Evolutionary conservation across 2,113 vertebrate genomes (phyloP), one percentile per base, ranked within the genome.

Genomic region (Myotis davidii): DNA sequence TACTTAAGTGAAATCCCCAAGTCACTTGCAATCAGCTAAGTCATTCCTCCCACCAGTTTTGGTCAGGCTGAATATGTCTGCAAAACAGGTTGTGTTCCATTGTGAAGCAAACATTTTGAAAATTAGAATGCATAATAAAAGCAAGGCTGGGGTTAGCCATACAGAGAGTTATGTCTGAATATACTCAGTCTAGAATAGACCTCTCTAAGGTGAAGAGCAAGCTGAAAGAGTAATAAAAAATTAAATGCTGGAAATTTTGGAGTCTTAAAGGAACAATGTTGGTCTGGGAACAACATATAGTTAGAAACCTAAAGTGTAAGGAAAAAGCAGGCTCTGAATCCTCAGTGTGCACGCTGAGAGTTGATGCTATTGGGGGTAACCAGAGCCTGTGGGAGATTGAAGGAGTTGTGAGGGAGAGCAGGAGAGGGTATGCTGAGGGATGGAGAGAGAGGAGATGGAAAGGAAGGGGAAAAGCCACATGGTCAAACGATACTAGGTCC

Each of bases 31-130:
- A 52, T 74, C 64, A 67, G n/a, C 54, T 84, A 65, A 94, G 78
- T 14, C 27, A 27, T 91, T 83, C 29, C 56, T 50, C 34, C 42
- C 39, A 13, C 65, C 84, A 73, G 0, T 88, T 92, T 87, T 90
- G 79, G 70, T 94, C 39, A 69, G 74, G 88, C 77, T 82, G 54
- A 85, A 25, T 77, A 77, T 29, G 10, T 92, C 76, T 69, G 39
- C 48, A 50, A 81, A 91, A 94, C 48, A 94, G 37, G 14, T 72
- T 87, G 34, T 87, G 69, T 37, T 93, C 65, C 20, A n/a, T 11
- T 37, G 59, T 91, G 82, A 95, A 90, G 48, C 34, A 93, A 86
- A 95, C 27, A 12, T 86, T 83, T 93, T 69, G 69, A 48, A 84
- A 95, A 61, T 73, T 23, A 91, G 32, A n/a, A 10, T 81, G 29